Percentiles rank a stretch among this genome's conserved stretches.
These are phyloP conservation scores for Calidris pugnax DNA, from an alignment of 2,113 vertebrate genomes.

Conservation along the genomic window DNA sequence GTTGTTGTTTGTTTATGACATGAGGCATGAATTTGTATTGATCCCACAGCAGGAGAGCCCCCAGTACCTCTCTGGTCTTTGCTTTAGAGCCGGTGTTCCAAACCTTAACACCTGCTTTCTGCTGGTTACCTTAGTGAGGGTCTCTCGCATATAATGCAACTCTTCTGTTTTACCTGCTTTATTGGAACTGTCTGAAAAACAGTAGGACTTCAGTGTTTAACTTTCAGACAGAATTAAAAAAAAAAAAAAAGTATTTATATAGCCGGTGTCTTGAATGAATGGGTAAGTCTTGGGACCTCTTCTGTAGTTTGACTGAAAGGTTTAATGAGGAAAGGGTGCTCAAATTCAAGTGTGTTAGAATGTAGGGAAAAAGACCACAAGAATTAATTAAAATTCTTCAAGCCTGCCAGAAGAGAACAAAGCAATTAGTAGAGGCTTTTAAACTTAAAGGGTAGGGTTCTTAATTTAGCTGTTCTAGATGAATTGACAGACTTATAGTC, in stretches of 20 bases:
- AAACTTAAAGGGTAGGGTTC: not conserved
- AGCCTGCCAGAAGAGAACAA: not conserved
- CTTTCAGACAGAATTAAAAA: not conserved
- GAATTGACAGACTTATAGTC: not conserved
- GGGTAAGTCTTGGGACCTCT: not conserved
- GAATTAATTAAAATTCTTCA: not conserved
- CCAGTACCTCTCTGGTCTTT: not conserved
- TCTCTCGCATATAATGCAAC: not conserved
- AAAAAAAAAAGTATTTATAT: not conserved
- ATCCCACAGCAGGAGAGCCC: not conserved
- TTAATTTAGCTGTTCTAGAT: not conserved
- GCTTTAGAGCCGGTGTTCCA: not conserved
- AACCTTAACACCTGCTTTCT: not conserved
- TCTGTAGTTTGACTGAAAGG: not conserved
- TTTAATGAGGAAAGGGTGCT: not conserved
- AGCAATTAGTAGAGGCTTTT: not conserved
- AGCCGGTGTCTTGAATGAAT: not conserved
- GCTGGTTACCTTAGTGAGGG: not conserved
- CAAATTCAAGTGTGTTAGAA: not conserved
- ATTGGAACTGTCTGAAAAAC: not conserved
- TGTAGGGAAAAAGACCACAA: not conserved
- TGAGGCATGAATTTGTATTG: rapidly evolving
- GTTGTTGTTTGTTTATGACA: not conserved
- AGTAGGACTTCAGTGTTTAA: not conserved
- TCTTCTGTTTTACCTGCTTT: not conserved